Base-by-base conservation (phyloP, 2,888 invertebrate species). In the Drosophila sordidula region DNA sequence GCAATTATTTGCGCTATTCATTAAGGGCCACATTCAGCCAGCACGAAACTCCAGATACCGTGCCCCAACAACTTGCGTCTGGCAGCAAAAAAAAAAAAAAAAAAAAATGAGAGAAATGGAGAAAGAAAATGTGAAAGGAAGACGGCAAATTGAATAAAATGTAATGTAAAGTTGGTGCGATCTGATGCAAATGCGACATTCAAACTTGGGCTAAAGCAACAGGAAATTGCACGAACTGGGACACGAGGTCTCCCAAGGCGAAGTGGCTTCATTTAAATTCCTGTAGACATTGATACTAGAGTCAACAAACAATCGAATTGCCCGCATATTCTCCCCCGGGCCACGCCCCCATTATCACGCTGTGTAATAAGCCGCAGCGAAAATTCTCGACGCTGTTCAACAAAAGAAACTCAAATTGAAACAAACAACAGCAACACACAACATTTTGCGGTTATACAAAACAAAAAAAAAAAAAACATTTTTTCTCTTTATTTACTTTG, bases 1-100 rank as follows among this genome's bases (percentile, higher is more conserved):
- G 76, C 86, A 86, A 83, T 83, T 83, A 83, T 86, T 83, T 83
- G 83, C 74, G 80, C 84, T 76, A 80, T 83, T 85, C 86, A 83
- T 77, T 69, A 61, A 67, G 57, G 62, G 42, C 44, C 51, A 32
- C 46, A 52, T 55, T 70, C 82, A 74, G 70, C 58, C 65, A 44
- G 41, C 38, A 38, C 38, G 67, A 72, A 64, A 59, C 70, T 74
- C 52, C 47, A 47, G 39, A 38, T 16, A 29, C 46, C 41, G 64
- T 65, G 62, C 55, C 18, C 14, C 45, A n/a, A 12, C 38, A 56
- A 51, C 41, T 51, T 56, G 42, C 41, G 9, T 29, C 36, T 4
- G 5, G 14, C 8, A 42, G 46, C 36, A 32, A n/a, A 52, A 18
- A n/a, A 42, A 47, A 46, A 32, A 22, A n/a, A 9, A 14, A 5